These are phyloP conservation scores for Sepioteuthis lessoniana DNA, from an alignment of 2,888 invertebrate species.

Conservation along the genomic window DNA sequence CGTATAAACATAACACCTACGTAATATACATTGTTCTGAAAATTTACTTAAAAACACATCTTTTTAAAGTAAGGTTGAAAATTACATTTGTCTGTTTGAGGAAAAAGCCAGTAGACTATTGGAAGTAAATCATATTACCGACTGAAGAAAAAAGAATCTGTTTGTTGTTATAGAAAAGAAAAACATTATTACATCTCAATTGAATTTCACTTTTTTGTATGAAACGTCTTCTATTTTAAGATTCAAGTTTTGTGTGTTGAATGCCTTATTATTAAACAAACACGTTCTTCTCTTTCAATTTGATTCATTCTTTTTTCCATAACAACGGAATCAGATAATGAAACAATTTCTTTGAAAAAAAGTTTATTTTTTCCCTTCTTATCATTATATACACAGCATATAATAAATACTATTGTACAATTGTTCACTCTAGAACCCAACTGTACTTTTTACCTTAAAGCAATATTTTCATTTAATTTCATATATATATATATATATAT, in stretches of 20 bases:
- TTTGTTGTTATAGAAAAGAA: background rate
- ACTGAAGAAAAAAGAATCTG: background rate
- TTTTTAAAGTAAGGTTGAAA: background rate
- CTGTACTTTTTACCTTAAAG: no score
- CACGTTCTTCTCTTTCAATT: background rate
- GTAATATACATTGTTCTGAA: constrained; percentile 9
- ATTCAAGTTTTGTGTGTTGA: background rate
- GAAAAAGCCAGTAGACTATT: background rate
- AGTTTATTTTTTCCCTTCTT: background rate
- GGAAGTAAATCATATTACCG: background rate
- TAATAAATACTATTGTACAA: background rate
- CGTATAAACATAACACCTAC: background rate
- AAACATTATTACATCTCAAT: background rate
- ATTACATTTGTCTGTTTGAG: background rate
- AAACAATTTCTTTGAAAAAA: background rate
- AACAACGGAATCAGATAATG: background rate
- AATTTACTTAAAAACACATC: constrained; percentile 33
- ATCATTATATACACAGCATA: background rate
- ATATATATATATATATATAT: no score
- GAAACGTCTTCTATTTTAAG: background rate
- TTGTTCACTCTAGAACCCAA: background rate
- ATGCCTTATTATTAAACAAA: background rate
- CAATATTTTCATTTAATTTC: no score
- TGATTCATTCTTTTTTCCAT: background rate
- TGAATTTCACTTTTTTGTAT: background rate